Percentiles rank a stretch among this genome's conserved stretches.
These are phyloP conservation scores for Meriones psammophilus DNA, from an alignment of 2,797 vertebrate species.

Conservation along the genomic window DNA sequence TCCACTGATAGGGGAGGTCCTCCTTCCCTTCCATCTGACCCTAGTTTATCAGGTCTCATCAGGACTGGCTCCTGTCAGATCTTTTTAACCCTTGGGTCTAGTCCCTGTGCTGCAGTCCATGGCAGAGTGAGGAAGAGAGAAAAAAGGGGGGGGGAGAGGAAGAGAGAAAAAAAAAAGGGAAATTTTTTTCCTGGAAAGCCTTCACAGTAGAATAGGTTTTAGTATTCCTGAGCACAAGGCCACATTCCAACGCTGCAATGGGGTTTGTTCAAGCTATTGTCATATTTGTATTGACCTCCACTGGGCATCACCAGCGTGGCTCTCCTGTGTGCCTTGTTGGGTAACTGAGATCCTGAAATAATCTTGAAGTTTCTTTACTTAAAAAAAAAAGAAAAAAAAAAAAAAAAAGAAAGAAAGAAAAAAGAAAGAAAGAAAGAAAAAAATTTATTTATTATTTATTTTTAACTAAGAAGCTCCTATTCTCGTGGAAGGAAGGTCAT, in stretches of 20 bases:
- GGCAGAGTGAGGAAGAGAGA: background rate
- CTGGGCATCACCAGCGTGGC: background rate
- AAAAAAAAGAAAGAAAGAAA: too few relatives aligned
- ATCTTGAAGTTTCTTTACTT: background rate
- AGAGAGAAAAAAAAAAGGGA: background rate
- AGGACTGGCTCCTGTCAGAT: too few relatives aligned
- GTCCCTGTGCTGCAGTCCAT: background rate
- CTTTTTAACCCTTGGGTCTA: background rate
- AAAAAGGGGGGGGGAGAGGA: background rate
- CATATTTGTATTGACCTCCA: background rate
- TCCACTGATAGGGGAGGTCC: too few relatives aligned
- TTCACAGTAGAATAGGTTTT: conserved; percentile 20
- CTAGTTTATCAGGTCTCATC: too few relatives aligned
- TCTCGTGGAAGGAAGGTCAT: background rate
- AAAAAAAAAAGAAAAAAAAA: background rate
- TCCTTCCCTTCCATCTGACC: too few relatives aligned
- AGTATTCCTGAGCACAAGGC: conserved; percentile 26
- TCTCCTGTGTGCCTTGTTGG: background rate
- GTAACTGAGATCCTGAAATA: background rate
- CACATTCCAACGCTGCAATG: conserved; percentile 53
- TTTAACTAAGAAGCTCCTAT: background rate
- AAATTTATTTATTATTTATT: background rate
- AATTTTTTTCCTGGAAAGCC: background rate
- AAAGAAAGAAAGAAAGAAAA: too few relatives aligned
- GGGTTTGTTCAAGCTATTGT: background rate